Percentiles rank a stretch among this genome's conserved stretches.
phyloP scores from a whole-genome alignment of 2,888 invertebrate species.

The Apotomis betuletana region DNA sequence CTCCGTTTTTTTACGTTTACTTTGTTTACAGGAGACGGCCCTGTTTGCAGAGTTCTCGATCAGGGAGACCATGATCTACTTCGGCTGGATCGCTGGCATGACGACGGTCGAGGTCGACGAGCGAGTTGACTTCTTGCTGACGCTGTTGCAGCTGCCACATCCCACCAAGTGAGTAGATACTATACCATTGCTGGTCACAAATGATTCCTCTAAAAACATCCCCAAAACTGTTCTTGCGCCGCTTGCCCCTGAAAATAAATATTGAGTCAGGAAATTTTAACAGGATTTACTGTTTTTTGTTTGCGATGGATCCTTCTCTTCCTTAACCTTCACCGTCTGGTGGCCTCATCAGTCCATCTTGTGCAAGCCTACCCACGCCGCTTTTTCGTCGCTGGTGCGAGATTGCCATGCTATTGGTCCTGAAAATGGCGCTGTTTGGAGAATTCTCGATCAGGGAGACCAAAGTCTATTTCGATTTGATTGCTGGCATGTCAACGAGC shows the following conservation, averaged over 20 bases:
- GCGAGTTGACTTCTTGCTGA: slow-evolving; percentile 88
- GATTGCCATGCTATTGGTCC: slow-evolving; percentile 85
- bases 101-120: slow-evolving; percentile 85
- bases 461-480: slow-evolving; percentile 92
- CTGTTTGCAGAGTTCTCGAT: slow-evolving; percentile 91
- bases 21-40: slow-evolving; percentile 85
- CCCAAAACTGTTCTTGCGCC: too few species aligned
- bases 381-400: too few species aligned
- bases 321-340: too few species aligned
- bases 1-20: not conserved
- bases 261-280: too few species aligned
- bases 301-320: too few species aligned
- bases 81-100: slow-evolving; percentile 93
- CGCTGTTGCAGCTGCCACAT: slow-evolving; percentile 84
- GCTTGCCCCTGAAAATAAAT: too few species aligned
- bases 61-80: slow-evolving; percentile 91
- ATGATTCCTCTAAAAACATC: too few species aligned
- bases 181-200: too few species aligned
- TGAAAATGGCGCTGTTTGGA: slow-evolving; percentile 54
- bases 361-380: too few species aligned
- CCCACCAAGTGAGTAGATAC: slow-evolving; percentile 62
- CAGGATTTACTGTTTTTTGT: too few species aligned
- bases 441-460: slow-evolving; percentile 85
- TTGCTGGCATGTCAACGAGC: slow-evolving; percentile 88
- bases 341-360: too few species aligned